Conservation (phyloP, 2,888 invertebrate genomes). For the Tachystola acroxantha region DNA sequence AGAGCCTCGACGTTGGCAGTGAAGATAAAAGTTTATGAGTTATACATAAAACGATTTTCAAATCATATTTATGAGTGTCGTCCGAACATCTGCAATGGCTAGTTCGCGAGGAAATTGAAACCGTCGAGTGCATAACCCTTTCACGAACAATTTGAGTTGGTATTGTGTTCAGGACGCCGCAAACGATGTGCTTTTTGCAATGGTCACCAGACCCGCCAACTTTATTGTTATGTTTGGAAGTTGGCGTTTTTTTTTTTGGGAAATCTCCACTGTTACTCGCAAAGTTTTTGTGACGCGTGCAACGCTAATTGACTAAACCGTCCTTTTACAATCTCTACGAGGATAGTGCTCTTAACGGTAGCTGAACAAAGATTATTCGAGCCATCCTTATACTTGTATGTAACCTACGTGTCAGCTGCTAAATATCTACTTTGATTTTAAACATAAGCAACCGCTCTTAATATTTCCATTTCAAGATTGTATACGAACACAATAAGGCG, state of each 20-base stretch:
- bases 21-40: constrained; percentile 76
- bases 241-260: constrained; percentile 43
- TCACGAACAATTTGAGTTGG: constrained; percentile 74
- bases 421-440: too few species aligned
- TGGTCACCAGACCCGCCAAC: constrained; percentile 56
- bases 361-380: too few species aligned
- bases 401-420: too few species aligned
- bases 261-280: too few species aligned
- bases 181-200: constrained; percentile 60
- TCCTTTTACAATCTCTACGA: too few species aligned
- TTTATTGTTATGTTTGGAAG: constrained; percentile 58
- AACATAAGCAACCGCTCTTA: too few species aligned
- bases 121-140: constrained; percentile 68
- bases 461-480: too few species aligned
- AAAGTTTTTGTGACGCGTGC: too few species aligned
- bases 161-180: constrained; percentile 59
- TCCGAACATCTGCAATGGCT: constrained; percentile 68
- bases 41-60: constrained; percentile 77
- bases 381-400: too few species aligned
- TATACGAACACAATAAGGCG: too few species aligned
- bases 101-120: constrained; percentile 74
- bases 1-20: constrained; percentile 44
- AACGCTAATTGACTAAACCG: too few species aligned
- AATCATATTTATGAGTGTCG: constrained; percentile 74
- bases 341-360: too few species aligned